Evolutionary conservation across 1,140 invertebrate species (phyloP), one percentile per base, ranked within the genome.

Genomic region (Anastrepha ludens): DNA sequence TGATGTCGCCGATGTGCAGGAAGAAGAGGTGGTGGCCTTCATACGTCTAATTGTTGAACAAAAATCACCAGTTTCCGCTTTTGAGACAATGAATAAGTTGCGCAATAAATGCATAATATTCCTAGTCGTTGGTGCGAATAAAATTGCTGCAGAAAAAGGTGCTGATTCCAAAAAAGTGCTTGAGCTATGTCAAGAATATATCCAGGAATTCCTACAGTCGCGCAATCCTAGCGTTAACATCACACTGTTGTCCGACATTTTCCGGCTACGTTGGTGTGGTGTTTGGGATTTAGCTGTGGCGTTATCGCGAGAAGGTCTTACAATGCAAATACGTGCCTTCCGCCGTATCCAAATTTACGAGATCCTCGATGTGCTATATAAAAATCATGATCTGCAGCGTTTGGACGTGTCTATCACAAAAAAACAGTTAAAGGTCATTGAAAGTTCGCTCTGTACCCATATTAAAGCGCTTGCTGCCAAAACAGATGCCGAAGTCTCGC

Each of bases 301-400:
- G 15, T 39, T 90, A 15, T 70, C 88, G 1, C 17, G 87, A 39
- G 55, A 87, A 5, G 87, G 88, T 50, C 95, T 95, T 85, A 93
- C 94, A 20, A 88, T 90, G 17, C 91, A 91, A 13, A 92, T 95
- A 3, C 93, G 94, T 87, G 93, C 94, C 4, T 95, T 94, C 87
- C 91, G 94, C 60, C 93, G 94, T 89, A 93, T 91, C 85, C 95
- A 95, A 91, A 94, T 94, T 3, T 86, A 95, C 1, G 94, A 95
- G 88, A 91, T 95, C 70, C 89, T 95, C 58, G 90, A 89, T 58
- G 89, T 92, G 58, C 95, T 95, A 87, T 95, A 95, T 88, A 92
- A 90, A 17, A 96, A 95, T 87, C 85, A 88, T 67, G 87, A 87
- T 15, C 58, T 90, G 1, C 88, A 89, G 11, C 87, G 86, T 20